Base-by-base conservation (phyloP, 2,797 vertebrate genomes). In the Phaenicophaeus curvirostris region DNA sequence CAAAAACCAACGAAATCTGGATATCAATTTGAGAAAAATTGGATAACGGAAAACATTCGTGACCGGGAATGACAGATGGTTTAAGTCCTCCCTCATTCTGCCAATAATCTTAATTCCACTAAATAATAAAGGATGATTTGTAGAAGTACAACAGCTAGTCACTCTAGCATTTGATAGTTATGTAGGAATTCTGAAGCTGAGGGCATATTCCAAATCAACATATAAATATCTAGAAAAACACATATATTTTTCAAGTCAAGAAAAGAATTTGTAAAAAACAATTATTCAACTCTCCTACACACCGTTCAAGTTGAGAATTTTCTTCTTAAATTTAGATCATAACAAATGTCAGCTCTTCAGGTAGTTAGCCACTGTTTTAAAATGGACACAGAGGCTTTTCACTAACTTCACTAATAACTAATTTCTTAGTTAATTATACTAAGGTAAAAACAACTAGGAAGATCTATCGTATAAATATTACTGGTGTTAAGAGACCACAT, bases 21-120 rank as follows among this genome's bases (percentile, higher is more conserved):
- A 78, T 91, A 81, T 50, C 16, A 17, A 82, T 84, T 93, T 77
- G 85, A 89, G 51, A 63, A 74, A 91, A 91, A n/a, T 8, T 61
- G n/a, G 13, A 53, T 72, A 33, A 66, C 13, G 69, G 73, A 87
- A 95, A 54, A 23, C 19, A 35, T 50, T 42, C 24, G 80, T 90
- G 37, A 85, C 54, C 75, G 51, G 21, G 24, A 12, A 24, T 42
- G 35, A 37, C 59, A 81, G 30, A 21, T 37, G 23, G 5, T 37
- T 87, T 87, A 69, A 87, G 15, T 53, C 37, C n/a, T 84, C 24
- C 81, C 20, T 76, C 27, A 58, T 83, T 71, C 44, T 80, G 80
- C 27, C 59, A 89, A 42, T 84, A 65, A 63, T 21, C 42, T 71
- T 63, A 63, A 55, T 69, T 67, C 12, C 41, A 87, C 39, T 85